Evolutionary conservation across 2,888 invertebrate genomes (phyloP), one percentile per base, ranked within the genome.

Genomic region (Pyrocoelia pectoralis): DNA sequence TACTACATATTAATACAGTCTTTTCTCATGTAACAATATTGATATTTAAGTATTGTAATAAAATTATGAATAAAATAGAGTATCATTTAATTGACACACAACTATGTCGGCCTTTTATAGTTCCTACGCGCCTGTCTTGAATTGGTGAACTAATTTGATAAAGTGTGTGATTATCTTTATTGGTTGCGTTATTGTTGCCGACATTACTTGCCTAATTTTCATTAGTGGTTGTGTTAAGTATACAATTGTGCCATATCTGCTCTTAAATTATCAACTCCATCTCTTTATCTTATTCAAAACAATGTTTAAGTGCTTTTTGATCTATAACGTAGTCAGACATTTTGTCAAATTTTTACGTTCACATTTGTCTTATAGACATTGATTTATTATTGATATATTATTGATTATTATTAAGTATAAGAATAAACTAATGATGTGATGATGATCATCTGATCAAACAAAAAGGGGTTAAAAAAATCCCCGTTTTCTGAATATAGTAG

Each of bases 401-500:
- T 81, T 81, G 79, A 80, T 81, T 81, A 80, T 80, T 79, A 79
- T 80, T 81, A 79, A 74, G 64, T 69, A 71, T 70, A 70, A 70
- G 69, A 79, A 80, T 80, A 80, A 81, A 81, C 81, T 88, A 87
- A 87, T 87, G 87, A 87, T 87, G 88, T 88, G 87, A 88, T 87
- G 81, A 87, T 86, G 87, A 87, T 87, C 87, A 84, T 84, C 85
- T 77, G 87, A 88, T 87, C 88, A 86, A 86, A 78, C 78, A 79
- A 80, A 75, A 77, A 78, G 76, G 80, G 78, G 74, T 76, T 33
- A 9, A 72, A 73, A n/a, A 74, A 78, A 77, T 79, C 74, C 79
- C 76, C 78, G 79, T 80, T 82, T 88, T 87, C 87, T 87, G 87
- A 88, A 87, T 88, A 88, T 87, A 88, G 86, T 87, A 87, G 87